Percentiles rank a stretch among this genome's conserved stretches.
phyloP scores from a whole-genome alignment of 2,797 vertebrate species.

The Epinephelus awoara region DNA sequence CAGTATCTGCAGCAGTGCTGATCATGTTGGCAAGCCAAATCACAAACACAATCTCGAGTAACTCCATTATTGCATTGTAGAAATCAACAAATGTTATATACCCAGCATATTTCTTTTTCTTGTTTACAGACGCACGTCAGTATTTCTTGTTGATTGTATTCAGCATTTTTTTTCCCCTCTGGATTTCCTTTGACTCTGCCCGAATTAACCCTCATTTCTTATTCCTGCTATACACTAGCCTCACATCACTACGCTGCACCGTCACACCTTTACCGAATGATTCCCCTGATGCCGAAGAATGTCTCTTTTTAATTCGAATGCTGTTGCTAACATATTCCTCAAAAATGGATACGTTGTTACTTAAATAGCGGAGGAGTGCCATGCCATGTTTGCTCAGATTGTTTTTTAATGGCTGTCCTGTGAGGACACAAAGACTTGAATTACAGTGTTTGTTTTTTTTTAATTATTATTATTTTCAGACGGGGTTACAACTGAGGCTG shows the following conservation, averaged over 20 bases:
- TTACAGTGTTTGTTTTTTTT: slow-evolving; percentile 24
- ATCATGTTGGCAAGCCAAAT: slow-evolving; percentile 40
- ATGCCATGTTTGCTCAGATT: slow-evolving; percentile 52
- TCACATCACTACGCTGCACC: slow-evolving; percentile 37
- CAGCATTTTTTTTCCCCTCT: slow-evolving; percentile 49
- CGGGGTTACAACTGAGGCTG: slow-evolving; percentile 52
- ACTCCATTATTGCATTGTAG: slow-evolving; percentile 19
- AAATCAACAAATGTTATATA: slow-evolving; percentile 31
- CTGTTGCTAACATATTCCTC: slow-evolving; percentile 61
- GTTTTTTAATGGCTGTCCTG: slow-evolving; percentile 25
- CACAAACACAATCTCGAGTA: slow-evolving; percentile 14
- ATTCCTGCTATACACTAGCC: slow-evolving; percentile 20
- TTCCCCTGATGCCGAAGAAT: slow-evolving; percentile 62
- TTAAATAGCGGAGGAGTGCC: slow-evolving; percentile 49
- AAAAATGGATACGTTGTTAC: slow-evolving; percentile 58
- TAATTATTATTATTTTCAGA: neutral
- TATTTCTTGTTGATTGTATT: slow-evolving; percentile 62
- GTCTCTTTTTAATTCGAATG: slow-evolving; percentile 62
- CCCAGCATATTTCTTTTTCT: slow-evolving; percentile 43
- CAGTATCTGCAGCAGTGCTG: slow-evolving; percentile 34
- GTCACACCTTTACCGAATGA: slow-evolving; percentile 41
- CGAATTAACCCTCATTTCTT: slow-evolving; percentile 19
- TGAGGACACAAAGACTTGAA: slow-evolving; percentile 59
- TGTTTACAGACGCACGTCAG: slow-evolving; percentile 71
- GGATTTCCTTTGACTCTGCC: slow-evolving; percentile 49